Evolutionary conservation across 2,797 vertebrate genomes (phyloP).

Genomic region (Xenops minutus): DNA sequence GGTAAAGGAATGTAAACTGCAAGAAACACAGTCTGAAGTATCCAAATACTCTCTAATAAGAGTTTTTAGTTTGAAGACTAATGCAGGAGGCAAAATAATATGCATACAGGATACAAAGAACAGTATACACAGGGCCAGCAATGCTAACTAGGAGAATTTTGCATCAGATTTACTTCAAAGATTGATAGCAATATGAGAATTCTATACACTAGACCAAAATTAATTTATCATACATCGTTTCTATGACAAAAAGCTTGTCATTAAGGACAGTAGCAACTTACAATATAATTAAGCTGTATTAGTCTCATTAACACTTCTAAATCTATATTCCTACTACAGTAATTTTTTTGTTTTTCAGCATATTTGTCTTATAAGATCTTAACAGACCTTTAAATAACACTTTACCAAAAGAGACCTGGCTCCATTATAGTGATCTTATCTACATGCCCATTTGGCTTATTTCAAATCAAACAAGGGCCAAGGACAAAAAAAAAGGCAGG

Average conservation of each 20-base stretch:
- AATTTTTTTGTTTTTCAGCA: constrained; percentile 42
- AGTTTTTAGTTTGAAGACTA: constrained; percentile 74
- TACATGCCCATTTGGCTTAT: constrained; percentile 60
- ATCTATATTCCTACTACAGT: constrained; percentile 73
- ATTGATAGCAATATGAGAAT: constrained; percentile 67
- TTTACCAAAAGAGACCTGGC: constrained; percentile 64
- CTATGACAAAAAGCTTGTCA: constrained; percentile 74
- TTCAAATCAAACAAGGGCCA: not conserved
- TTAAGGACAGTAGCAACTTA: constrained; percentile 73
- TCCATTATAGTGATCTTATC: constrained; percentile 56
- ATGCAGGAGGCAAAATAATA: constrained; percentile 75
- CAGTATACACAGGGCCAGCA: constrained; percentile 74
- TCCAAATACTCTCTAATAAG: constrained; percentile 77
- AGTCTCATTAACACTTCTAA: constrained; percentile 71
- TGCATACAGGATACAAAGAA: constrained; percentile 72
- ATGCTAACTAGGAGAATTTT: constrained; percentile 69
- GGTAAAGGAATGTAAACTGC: constrained; percentile 79
- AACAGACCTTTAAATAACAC: constrained; percentile 71
- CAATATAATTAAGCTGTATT: constrained; percentile 73
- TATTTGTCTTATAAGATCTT: constrained; percentile 69
- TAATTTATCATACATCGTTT: constrained; percentile 73
- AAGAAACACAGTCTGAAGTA: constrained; percentile 78
- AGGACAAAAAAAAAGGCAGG: constrained; percentile 4
- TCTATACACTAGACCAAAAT: constrained; percentile 72
- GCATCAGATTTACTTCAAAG: constrained; percentile 69